Percentiles rank a stretch among this genome's conserved stretches.
Conservation (phyloP, 2,888 invertebrate species). For the Ptilodon capucinus region DNA sequence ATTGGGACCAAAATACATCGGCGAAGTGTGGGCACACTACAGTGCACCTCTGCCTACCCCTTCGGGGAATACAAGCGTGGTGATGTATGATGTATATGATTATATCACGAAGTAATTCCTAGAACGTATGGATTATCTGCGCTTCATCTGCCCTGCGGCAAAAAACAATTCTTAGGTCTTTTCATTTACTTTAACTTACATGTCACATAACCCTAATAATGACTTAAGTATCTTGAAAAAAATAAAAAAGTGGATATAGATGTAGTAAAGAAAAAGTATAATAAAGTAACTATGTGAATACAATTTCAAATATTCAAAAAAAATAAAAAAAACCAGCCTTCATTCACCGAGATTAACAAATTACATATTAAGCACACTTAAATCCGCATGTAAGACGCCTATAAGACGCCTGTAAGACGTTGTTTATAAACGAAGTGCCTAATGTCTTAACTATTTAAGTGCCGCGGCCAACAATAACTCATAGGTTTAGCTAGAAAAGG, state of each 20-base stretch:
- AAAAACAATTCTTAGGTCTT: constrained; percentile 54
- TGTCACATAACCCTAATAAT: too few relatives aligned
- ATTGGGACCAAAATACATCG: too few relatives aligned
- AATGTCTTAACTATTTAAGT: constrained; percentile 25
- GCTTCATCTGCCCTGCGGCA: constrained; percentile 24
- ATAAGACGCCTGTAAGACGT: constrained; percentile 9
- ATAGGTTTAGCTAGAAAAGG: constrained; percentile 44
- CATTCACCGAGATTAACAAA: constrained; percentile 37
- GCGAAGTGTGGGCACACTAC: too few relatives aligned
- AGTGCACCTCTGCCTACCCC: too few relatives aligned
- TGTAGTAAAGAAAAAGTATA: too few relatives aligned
- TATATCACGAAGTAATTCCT: not conserved
- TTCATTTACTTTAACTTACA: too few relatives aligned
- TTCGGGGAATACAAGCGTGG: too few relatives aligned
- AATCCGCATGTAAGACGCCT: constrained; percentile 16
- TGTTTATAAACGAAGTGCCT: constrained; percentile 32
- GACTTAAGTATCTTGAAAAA: too few relatives aligned
- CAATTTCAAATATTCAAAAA: too few relatives aligned
- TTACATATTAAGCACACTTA: constrained; percentile 12
- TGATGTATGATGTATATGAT: too few relatives aligned
- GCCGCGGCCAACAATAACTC: constrained; percentile 40
- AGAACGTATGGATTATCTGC: not conserved
- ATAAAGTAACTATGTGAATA: too few relatives aligned
- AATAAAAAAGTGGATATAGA: too few relatives aligned
- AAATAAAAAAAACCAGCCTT: not conserved